A percentile compares a stretch with the other conserved stretches of the same genome.
phyloP scores from a whole-genome alignment of 1,140 invertebrate species.

The Acyrthosiphon pisum region DNA sequence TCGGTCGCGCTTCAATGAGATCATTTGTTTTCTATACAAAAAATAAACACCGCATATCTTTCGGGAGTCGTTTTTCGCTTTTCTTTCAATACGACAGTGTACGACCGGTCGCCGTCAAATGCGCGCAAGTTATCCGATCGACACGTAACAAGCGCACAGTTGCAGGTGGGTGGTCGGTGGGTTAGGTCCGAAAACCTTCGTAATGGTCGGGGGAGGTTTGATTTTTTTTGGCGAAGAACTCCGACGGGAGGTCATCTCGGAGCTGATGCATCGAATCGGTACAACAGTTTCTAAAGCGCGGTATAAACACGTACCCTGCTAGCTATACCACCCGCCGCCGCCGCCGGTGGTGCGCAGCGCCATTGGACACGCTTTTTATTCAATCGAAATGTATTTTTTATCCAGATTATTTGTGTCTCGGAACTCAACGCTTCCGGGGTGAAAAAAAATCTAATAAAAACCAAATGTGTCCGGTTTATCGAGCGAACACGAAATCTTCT shows the following conservation, averaged over 20 bases:
- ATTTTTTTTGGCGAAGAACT: neutral
- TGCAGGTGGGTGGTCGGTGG: neutral
- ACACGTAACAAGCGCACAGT: neutral
- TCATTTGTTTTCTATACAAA: neutral
- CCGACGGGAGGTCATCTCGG: neutral
- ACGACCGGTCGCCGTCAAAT: too few relatives aligned
- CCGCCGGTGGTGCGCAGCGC: neutral
- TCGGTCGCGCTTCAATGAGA: neutral
- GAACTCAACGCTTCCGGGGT: neutral
- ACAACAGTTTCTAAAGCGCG: neutral
- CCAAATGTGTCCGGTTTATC: neutral
- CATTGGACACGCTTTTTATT: neutral
- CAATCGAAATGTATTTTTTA: constrained; percentile 8
- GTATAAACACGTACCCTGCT: neutral
- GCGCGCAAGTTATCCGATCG: too few relatives aligned
- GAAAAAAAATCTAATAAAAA: neutral
- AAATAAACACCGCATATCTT: neutral
- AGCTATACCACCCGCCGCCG: neutral
- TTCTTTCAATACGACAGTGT: too few relatives aligned
- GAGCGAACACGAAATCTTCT: neutral
- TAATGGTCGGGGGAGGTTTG: neutral
- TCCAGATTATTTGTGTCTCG: neutral
- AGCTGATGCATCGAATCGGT: neutral
- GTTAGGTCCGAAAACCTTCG: neutral
- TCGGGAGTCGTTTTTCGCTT: neutral